These are phyloP conservation scores for Sitta europaea DNA, from an alignment of 2,113 vertebrate genomes.

Conservation along the genomic window DNA sequence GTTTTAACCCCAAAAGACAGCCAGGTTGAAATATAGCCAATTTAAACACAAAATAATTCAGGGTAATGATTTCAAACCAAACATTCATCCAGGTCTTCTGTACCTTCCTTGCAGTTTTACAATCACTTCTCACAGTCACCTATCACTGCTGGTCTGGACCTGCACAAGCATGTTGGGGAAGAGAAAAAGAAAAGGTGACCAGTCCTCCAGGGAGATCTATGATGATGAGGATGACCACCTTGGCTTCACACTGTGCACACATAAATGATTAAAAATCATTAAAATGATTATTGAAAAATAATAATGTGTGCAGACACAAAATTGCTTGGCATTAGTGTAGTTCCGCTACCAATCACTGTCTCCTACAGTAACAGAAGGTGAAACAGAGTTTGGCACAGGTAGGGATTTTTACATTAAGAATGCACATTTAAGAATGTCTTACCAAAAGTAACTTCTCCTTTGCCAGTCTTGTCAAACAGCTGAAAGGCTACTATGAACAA, in stretches of 20 bases:
- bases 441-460: constrained; percentile 85
- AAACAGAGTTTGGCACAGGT: background rate
- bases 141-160: background rate
- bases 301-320: background rate
- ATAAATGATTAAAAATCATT: background rate
- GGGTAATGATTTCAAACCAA: background rate
- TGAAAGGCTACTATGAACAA: constrained; percentile 88
- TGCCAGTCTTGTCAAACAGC: constrained; percentile 87
- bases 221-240: background rate
- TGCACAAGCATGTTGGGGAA: background rate
- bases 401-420: background rate
- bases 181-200: background rate
- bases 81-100: background rate
- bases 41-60: constrained; percentile 22
- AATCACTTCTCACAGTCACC: background rate
- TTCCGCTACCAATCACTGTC: background rate
- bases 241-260: background rate
- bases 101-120: background rate
- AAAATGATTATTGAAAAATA: no score
- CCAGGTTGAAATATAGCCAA: background rate
- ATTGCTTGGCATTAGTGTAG: background rate
- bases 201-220: background rate
- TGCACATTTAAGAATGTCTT: constrained; percentile 45
- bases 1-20: background rate
- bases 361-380: background rate